phyloP scores from a whole-genome alignment of 30 jellyfish, hydroid and myxozoan genomes.

The Pelagia noctiluca region DNA sequence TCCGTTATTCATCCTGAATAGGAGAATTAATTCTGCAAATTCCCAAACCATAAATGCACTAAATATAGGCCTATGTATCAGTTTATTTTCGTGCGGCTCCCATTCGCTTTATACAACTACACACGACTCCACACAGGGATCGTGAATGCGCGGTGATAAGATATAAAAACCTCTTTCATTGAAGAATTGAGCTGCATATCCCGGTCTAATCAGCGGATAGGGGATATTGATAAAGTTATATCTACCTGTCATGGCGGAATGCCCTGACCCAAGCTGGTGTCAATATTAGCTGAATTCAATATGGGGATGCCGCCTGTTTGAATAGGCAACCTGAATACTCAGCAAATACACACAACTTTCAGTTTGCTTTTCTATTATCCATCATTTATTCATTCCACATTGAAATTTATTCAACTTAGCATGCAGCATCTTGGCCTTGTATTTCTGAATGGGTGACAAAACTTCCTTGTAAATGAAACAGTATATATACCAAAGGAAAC shows the following conservation, averaged over 20 bases:
- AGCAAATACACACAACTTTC: background rate
- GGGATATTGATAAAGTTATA: too few species aligned
- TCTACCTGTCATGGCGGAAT: slow-evolving; percentile 1
- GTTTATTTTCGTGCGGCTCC: too few species aligned
- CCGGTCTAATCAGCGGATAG: too few species aligned
- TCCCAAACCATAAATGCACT: too few species aligned
- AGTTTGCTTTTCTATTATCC: background rate
- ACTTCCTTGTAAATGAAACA: background rate
- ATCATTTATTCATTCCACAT: slow-evolving; percentile 4
- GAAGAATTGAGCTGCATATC: too few species aligned
- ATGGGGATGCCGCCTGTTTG: slow-evolving; percentile 51
- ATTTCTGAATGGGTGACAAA: background rate
- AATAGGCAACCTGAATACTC: slow-evolving; percentile 47
- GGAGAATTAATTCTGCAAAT: too few species aligned
- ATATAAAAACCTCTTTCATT: too few species aligned
- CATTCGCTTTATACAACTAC: too few species aligned
- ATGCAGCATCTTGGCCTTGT: background rate
- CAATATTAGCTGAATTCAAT: slow-evolving; percentile 43
- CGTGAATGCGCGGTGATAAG: too few species aligned
- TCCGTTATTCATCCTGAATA: too few species aligned
- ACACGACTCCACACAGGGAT: too few species aligned
- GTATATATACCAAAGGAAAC: background rate
- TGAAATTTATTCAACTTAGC: background rate
- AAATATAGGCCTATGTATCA: too few species aligned
- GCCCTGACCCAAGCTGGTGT: slow-evolving; percentile 54